phyloP scores from a whole-genome alignment of 2,888 invertebrate genomes.

The Chaetoderma sp. region DNA sequence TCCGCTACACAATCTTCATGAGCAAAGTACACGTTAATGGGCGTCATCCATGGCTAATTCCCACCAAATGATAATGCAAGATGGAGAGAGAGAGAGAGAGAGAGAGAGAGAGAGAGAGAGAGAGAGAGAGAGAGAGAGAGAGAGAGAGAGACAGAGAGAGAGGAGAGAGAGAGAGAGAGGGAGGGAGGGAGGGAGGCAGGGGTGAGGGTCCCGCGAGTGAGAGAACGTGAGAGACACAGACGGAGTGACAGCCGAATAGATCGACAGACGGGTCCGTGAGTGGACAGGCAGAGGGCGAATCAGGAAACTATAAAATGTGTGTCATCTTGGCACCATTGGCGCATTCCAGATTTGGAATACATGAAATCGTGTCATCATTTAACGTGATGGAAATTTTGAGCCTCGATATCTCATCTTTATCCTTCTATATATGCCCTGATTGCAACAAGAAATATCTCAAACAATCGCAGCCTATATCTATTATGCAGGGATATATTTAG shows the following conservation, averaged over 20 bases:
- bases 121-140: neutral
- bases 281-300: neutral
- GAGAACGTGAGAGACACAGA: neutral
- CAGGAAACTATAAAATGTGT: too few species aligned
- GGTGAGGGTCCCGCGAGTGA: neutral
- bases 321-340: too few species aligned
- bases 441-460: too few species aligned
- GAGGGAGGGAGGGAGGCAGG: neutral
- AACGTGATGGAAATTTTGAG: too few species aligned
- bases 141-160: neutral
- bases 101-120: conserved; percentile 4
- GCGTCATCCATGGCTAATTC: neutral
- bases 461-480: too few species aligned
- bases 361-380: too few species aligned
- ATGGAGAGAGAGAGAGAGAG: too few species aligned
- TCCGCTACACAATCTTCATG: too few species aligned
- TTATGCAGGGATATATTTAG: too few species aligned
- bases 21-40: neutral
- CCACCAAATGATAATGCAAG: neutral
- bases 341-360: too few species aligned
- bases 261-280: neutral
- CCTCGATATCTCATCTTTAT: too few species aligned
- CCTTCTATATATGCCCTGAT: too few species aligned
- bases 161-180: neutral
- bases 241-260: neutral